Base-by-base conservation (phyloP, 2,113 vertebrate genomes). In the Cercocebus atys region DNA sequence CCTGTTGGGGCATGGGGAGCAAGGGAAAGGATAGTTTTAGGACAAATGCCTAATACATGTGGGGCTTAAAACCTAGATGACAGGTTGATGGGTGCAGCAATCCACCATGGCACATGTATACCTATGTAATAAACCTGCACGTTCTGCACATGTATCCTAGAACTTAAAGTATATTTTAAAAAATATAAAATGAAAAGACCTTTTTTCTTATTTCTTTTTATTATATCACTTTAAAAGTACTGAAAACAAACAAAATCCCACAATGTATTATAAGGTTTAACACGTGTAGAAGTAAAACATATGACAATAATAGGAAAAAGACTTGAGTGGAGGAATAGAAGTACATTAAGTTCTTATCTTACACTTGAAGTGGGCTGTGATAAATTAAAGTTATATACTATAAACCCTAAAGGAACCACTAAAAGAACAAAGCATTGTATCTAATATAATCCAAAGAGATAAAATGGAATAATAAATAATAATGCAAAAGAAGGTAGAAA, bases 381-480 rank as follows among this genome's bases (percentile, higher is more conserved):
- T 85, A 93, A 92, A 6, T 72, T 88, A 79, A 89, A 95, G 22
- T 5, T 92, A 8, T 50, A 78, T 55, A 57, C 4, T 38, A 84
- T 64, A 89, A 92, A 68, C 30, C 32, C 25, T 66, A 73, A 92
- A 81, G 20, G 66, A 79, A 79, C 18, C 35, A 94, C 32, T 25
- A 52, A 64, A 88, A 86, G 40, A 87, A 81, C 8, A 64, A 66
- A 66, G 25, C 5, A 84, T 52, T 88, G 23, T 84, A 87, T 27
- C 30, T 84, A 95, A 73, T 64, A 17, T 6, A 23, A 95, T 80
- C 47, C 84, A 92, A 93, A 83, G 30, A 90, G 10, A 93, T 43
- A 97, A 94, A 94, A 86, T 83, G 30, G 6, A 95, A 90, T 95
- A 9, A 90, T 66, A 78, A 76, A 94, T 88, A 93, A 68, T 57